Conservation (phyloP, 2,888 invertebrate species). For the Phortica magna region DNA sequence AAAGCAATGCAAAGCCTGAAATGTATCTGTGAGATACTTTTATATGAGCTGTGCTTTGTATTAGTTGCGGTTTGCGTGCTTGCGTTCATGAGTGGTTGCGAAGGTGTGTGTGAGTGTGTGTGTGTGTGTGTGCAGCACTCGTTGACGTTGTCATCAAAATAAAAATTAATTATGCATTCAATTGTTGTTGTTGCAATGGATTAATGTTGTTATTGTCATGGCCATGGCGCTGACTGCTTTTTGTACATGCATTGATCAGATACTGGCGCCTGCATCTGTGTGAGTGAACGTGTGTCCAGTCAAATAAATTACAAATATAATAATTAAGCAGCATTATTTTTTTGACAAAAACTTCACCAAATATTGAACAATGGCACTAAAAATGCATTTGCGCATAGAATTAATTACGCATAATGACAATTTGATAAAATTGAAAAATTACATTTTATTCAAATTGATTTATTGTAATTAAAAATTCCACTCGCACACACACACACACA, state of each 20-base stretch:
- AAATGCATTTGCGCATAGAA: conserved; percentile 71
- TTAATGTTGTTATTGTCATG: conserved; percentile 55
- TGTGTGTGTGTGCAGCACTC: conserved; percentile 37
- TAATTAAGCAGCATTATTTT: conserved; percentile 74
- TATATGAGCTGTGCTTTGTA: neutral
- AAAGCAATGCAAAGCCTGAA: neutral
- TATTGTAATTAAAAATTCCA: conserved; percentile 74
- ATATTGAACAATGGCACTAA: conserved; percentile 40
- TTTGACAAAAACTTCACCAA: conserved; percentile 47
- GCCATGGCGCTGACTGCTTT: conserved; percentile 38
- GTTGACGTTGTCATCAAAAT: conserved; percentile 75
- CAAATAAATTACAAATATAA: conserved; percentile 75
- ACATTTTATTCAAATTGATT: conserved; percentile 74
- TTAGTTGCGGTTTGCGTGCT: neutral
- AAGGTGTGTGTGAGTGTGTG: neutral
- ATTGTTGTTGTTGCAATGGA: conserved; percentile 63
- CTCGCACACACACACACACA: neutral
- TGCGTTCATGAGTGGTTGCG: neutral
- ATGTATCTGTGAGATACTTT: neutral
- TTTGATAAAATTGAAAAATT: conserved; percentile 76
- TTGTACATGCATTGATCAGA: conserved; percentile 37
- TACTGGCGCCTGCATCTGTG: neutral
- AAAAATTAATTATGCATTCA: conserved; percentile 77
- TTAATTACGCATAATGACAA: conserved; percentile 76
- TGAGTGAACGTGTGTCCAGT: conserved; percentile 42